Conservation (phyloP, 1,140 invertebrate species). For the Belonocnema kinseyi region DNA sequence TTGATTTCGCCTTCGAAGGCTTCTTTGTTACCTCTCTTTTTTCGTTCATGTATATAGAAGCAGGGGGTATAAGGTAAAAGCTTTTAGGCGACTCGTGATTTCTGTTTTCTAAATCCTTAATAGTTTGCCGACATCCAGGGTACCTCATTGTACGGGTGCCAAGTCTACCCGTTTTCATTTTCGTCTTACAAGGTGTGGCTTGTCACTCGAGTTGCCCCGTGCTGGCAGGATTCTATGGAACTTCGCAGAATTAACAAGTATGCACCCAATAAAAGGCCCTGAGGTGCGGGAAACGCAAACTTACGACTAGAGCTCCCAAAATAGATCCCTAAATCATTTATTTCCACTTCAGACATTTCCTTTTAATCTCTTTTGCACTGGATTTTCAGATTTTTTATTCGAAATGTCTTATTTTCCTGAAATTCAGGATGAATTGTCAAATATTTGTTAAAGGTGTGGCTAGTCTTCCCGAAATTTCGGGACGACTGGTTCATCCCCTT, state of each 20-base stretch:
- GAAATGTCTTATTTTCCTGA: too few relatives aligned
- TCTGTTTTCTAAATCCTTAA: slow-evolving; percentile 29
- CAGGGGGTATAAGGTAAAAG: slow-evolving; percentile 2
- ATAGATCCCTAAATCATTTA: background rate
- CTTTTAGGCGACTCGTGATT: slow-evolving; percentile 9
- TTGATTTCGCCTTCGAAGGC: slow-evolving; percentile 5
- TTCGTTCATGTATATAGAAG: background rate
- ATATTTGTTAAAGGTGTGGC: too few relatives aligned
- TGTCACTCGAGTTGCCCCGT: slow-evolving; percentile 22
- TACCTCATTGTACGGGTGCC: slow-evolving; percentile 14
- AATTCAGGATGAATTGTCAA: too few relatives aligned
- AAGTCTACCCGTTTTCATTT: slow-evolving; percentile 21
- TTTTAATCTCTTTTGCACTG: background rate
- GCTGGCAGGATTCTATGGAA: background rate
- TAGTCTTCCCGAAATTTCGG: too few relatives aligned
- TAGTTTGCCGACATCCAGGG: slow-evolving; percentile 29
- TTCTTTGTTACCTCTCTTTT: slow-evolving; percentile 8
- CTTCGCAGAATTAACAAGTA: slow-evolving; percentile 18
- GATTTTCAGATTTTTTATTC: background rate
- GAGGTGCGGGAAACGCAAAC: slow-evolving; percentile 6
- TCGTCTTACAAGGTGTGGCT: slow-evolving; percentile 3
- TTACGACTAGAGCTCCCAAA: background rate
- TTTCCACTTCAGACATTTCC: background rate
- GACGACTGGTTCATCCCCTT: too few relatives aligned
- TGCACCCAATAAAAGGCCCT: background rate